A percentile compares a stretch with the other conserved stretches of the same genome.
Evolutionary conservation across 2,888 invertebrate genomes (phyloP).

Genomic region (Hermaeophaga mercurialis): DNA sequence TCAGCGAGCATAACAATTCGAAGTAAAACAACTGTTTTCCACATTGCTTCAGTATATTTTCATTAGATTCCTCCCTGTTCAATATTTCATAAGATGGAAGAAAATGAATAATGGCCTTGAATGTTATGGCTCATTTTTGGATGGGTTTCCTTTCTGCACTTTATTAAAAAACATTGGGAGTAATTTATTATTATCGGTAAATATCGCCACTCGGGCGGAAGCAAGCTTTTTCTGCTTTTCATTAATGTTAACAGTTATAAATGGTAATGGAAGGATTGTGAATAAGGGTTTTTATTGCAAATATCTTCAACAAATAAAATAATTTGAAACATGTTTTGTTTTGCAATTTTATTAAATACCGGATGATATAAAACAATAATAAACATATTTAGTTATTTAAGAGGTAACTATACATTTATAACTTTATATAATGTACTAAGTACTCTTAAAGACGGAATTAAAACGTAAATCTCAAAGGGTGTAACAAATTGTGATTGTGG

Average conservation of each 20-base stretch:
- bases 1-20: slow-evolving; percentile 38
- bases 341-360: too few relatives aligned
- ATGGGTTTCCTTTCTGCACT: slow-evolving; percentile 35
- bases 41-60: slow-evolving; percentile 41
- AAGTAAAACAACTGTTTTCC: slow-evolving; percentile 42
- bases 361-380: too few relatives aligned
- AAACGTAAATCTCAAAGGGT: background rate
- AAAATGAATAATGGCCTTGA: slow-evolving; percentile 43
- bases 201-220: slow-evolving; percentile 15
- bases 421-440: background rate
- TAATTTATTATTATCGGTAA: slow-evolving; percentile 37
- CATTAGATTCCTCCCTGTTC: slow-evolving; percentile 42
- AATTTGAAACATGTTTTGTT: too few relatives aligned
- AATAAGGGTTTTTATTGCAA: too few relatives aligned
- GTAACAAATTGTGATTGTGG: background rate
- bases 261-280: too few relatives aligned
- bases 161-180: slow-evolving; percentile 42
- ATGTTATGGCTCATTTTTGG: slow-evolving; percentile 35
- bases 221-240: background rate
- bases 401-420: background rate
- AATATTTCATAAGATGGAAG: slow-evolving; percentile 46
- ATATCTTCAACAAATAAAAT: too few relatives aligned
- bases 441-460: background rate
- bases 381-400: too few relatives aligned
- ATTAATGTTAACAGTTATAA: slow-evolving; percentile 14